A percentile compares a stretch with the other conserved stretches of the same genome.
Evolutionary conservation across 2,113 vertebrate genomes (phyloP).

Genomic region (Cranoglanis bouderius): DNA sequence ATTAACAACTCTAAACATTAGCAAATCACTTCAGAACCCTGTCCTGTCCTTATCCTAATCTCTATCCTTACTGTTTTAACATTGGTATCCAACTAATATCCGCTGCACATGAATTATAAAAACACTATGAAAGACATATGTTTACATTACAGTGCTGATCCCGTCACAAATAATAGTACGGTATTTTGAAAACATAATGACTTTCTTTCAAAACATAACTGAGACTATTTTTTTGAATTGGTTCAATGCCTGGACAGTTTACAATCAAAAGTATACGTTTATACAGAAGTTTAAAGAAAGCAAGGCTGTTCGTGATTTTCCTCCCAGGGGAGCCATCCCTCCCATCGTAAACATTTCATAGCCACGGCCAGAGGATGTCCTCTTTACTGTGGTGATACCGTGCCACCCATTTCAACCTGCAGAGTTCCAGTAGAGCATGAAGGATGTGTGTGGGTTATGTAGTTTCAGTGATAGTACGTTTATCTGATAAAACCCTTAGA

Average conservation of each 20-base stretch:
- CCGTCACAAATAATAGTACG: background rate
- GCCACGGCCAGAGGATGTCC: conserved; percentile 36
- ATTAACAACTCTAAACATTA: background rate
- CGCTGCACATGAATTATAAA: conserved; percentile 8
- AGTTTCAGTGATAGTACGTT: background rate
- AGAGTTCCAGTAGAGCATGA: background rate
- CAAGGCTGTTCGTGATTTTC: conserved; percentile 18
- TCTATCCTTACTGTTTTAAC: background rate
- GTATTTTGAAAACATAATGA: background rate
- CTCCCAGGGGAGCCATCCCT: conserved; percentile 26
- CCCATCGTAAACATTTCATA: conserved; percentile 32
- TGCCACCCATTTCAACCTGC: conserved; percentile 26
- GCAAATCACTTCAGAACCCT: background rate
- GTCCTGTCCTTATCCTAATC: background rate
- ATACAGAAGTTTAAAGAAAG: conserved; percentile 23
- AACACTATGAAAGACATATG: background rate
- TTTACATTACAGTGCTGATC: background rate
- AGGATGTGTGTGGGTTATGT: conserved; percentile 18
- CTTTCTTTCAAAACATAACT: background rate
- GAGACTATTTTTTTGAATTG: background rate
- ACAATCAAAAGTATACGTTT: background rate
- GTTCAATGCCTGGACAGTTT: background rate
- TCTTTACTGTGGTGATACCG: conserved; percentile 14
- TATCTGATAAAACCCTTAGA: conserved; percentile 18
- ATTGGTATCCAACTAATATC: background rate